These are phyloP conservation scores for Micronisus gabar DNA, from an alignment of 2,113 vertebrate species.

Conservation along the genomic window DNA sequence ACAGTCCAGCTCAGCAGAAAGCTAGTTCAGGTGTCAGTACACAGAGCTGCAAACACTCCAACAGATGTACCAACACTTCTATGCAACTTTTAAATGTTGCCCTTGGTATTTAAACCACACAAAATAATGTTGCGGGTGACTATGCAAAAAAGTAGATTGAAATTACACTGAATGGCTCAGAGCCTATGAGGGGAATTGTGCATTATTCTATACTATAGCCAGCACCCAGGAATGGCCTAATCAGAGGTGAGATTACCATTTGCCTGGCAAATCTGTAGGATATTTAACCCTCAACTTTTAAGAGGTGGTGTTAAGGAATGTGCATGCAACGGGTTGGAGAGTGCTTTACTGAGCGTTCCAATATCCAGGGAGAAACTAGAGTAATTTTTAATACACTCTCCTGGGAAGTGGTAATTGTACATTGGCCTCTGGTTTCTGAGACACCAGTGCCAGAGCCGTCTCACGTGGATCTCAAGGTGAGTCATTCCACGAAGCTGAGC, in stretches of 20 bases:
- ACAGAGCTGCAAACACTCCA: neutral
- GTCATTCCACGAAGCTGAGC: neutral
- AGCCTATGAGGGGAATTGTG: neutral
- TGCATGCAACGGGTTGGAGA: neutral
- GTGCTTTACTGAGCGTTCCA: neutral
- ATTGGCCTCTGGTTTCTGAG: neutral
- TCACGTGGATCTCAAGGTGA: neutral
- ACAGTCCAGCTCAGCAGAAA: neutral
- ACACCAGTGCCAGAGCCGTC: fast-evolving
- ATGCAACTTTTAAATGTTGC: neutral
- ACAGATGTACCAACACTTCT: neutral
- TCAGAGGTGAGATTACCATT: neutral
- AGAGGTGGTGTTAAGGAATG: neutral
- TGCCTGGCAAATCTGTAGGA: neutral
- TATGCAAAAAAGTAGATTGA: neutral
- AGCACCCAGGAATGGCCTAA: neutral
- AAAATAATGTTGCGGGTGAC: neutral
- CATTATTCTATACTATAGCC: neutral
- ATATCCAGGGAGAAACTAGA: neutral
- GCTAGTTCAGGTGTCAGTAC: neutral
- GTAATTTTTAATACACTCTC: fast-evolving
- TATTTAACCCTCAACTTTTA: neutral
- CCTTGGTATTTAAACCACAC: neutral
- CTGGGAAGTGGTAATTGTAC: neutral
- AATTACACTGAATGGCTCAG: neutral